Conservation (phyloP, 2,888 invertebrate species). For the Copidosoma aretas region DNA sequence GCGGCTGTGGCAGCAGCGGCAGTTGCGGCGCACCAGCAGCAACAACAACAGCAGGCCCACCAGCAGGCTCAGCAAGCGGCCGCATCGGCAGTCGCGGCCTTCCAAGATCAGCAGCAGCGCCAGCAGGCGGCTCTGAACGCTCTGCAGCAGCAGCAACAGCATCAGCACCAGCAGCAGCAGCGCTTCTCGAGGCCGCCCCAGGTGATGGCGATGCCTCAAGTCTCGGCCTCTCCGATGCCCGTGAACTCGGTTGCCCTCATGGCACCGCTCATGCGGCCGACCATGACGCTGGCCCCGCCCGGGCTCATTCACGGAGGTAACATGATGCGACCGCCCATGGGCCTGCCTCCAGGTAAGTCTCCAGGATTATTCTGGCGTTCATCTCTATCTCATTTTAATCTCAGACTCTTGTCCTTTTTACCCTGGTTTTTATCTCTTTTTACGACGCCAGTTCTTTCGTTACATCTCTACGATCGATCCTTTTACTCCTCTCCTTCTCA, state of each 20-base stretch:
- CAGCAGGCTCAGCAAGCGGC: conserved; percentile 60
- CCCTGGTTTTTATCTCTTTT: background rate
- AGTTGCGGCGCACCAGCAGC: conserved; percentile 59
- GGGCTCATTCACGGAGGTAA: conserved; percentile 67
- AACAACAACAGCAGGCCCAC: conserved; percentile 53
- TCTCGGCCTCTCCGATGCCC: conserved; percentile 62
- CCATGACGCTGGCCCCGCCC: conserved; percentile 65
- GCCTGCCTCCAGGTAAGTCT: conserved; percentile 72
- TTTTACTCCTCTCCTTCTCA: background rate
- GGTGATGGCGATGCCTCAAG: conserved; percentile 64
- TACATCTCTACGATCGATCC: conserved; percentile 6
- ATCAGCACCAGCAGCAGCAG: conserved; percentile 62
- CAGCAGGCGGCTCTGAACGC: conserved; percentile 63
- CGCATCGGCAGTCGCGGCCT: conserved; percentile 60
- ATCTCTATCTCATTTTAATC: conserved; percentile 17
- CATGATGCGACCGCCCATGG: conserved; percentile 72
- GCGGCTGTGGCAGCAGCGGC: conserved; percentile 46
- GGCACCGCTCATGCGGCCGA: conserved; percentile 65
- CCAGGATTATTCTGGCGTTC: conserved; percentile 32
- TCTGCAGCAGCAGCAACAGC: conserved; percentile 60
- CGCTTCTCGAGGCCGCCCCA: conserved; percentile 64
- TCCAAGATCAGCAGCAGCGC: conserved; percentile 60
- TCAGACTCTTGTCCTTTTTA: background rate
- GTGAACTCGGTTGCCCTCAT: conserved; percentile 65
- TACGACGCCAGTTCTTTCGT: background rate